These are phyloP conservation scores for Carabus problematicus DNA, from an alignment of 2,888 invertebrate genomes.

Conservation along the genomic window DNA sequence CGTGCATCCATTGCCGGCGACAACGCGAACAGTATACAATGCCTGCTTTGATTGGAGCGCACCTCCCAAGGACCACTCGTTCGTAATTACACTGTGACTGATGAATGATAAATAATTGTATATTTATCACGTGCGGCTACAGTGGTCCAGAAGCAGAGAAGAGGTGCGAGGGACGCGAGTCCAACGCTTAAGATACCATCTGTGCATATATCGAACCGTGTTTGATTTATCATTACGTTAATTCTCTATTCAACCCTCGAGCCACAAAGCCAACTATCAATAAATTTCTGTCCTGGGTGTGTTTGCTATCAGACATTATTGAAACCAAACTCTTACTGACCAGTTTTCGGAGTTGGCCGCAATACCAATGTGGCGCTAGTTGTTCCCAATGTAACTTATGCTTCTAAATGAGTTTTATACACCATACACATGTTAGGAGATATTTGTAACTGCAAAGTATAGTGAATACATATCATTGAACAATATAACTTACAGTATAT, in stretches of 20 bases:
- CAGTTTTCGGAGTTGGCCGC: constrained; percentile 1
- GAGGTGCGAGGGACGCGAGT: constrained; percentile 49
- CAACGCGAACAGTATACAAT: constrained; percentile 20
- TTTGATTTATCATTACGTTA: constrained; percentile 52
- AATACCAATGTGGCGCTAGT: no score
- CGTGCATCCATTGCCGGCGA: no score
- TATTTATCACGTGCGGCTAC: constrained; percentile 55
- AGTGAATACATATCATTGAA: no score
- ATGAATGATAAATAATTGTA: constrained; percentile 58
- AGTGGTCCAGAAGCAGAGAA: constrained; percentile 50
- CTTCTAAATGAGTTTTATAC: no score
- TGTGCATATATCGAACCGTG: constrained; percentile 50
- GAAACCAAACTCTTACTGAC: constrained; percentile 5
- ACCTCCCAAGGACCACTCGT: constrained; percentile 43
- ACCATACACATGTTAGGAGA: no score
- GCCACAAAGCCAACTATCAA: constrained; percentile 48
- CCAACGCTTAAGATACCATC: constrained; percentile 51
- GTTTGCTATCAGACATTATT: constrained; percentile 17
- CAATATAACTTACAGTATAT: no score
- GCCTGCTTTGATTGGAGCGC: constrained; percentile 17
- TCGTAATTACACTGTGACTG: constrained; percentile 57
- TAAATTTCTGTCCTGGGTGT: constrained; percentile 44
- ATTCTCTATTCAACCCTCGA: constrained; percentile 54
- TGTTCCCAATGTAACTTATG: no score
- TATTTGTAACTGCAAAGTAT: no score